These are phyloP conservation scores for Malthinus seriepunctatus DNA, from an alignment of 2,888 invertebrate genomes.

Conservation along the genomic window DNA sequence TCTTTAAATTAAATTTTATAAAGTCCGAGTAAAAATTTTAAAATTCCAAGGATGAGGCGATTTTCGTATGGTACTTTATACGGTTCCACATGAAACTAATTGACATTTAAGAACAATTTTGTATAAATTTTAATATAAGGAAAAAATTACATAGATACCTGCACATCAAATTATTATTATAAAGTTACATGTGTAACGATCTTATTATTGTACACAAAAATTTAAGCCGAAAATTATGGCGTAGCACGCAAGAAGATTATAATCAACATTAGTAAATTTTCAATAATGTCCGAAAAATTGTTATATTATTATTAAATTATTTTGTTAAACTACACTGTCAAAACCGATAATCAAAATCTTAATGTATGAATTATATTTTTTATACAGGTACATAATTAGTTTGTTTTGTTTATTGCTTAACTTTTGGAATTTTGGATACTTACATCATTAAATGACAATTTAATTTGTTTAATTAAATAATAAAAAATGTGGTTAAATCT, in stretches of 20 bases:
- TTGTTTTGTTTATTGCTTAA: too few species aligned
- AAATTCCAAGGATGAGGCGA: constrained; percentile 1
- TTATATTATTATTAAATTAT: not conserved
- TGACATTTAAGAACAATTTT: constrained; percentile 8
- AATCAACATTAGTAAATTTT: not conserved
- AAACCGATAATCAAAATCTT: too few species aligned
- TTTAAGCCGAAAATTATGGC: not conserved
- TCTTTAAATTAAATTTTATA: constrained; percentile 27
- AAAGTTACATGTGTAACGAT: not conserved
- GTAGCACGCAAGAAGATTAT: not conserved
- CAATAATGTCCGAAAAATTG: not conserved
- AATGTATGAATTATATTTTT: too few species aligned
- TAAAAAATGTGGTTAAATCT: too few species aligned
- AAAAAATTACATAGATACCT: constrained; percentile 7
- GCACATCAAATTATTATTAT: not conserved
- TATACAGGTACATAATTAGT: too few species aligned
- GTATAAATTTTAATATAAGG: not conserved
- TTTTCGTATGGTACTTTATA: constrained; percentile 2
- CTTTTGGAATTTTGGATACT: too few species aligned
- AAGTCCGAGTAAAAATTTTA: constrained; percentile 9
- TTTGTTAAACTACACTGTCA: not conserved
- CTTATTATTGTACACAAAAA: not conserved
- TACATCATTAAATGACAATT: too few species aligned
- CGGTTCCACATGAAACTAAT: constrained; percentile 10
- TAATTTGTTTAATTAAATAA: too few species aligned